Percentiles rank a stretch among this genome's conserved stretches.
Conservation (phyloP, 2,797 vertebrate species). For the Lateolabrax maculatus region DNA sequence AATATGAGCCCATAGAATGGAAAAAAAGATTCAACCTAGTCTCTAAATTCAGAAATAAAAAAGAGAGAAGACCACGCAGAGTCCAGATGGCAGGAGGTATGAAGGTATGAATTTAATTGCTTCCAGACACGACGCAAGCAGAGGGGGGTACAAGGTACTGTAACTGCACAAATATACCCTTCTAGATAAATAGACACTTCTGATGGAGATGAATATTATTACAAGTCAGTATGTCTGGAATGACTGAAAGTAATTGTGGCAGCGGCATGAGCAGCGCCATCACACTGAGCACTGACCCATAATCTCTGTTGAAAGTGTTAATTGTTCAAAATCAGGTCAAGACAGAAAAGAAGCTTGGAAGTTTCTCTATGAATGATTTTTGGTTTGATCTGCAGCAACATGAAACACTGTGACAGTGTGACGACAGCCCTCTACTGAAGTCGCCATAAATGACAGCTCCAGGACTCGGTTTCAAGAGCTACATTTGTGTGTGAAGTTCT, state of each 20-base stretch:
- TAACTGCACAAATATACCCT: slow-evolving; percentile 68
- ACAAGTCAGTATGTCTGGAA: slow-evolving; percentile 55
- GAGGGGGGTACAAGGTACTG: slow-evolving; percentile 57
- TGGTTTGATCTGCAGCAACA: neutral
- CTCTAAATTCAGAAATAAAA: slow-evolving; percentile 77
- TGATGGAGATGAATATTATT: slow-evolving; percentile 59
- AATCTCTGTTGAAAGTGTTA: slow-evolving; percentile 25
- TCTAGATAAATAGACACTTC: slow-evolving; percentile 59
- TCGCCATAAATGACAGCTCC: neutral
- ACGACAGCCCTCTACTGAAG: slow-evolving; percentile 9
- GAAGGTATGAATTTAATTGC: slow-evolving; percentile 83
- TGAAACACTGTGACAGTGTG: neutral
- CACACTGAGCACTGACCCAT: slow-evolving; percentile 18
- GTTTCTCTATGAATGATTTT: neutral
- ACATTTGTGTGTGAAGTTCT: neutral
- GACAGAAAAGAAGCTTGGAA: neutral
- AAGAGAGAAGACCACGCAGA: slow-evolving; percentile 64
- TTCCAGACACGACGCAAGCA: slow-evolving; percentile 75
- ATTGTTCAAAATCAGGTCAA: slow-evolving; percentile 29
- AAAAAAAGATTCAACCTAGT: slow-evolving; percentile 74
- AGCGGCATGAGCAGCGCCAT: slow-evolving; percentile 7
- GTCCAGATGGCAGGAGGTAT: slow-evolving; percentile 81
- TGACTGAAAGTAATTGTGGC: slow-evolving; percentile 40
- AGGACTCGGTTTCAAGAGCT: neutral
- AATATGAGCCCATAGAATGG: slow-evolving; percentile 75